Conservation (phyloP, 1,140 invertebrate genomes). For the Goniozus legneri region DNA sequence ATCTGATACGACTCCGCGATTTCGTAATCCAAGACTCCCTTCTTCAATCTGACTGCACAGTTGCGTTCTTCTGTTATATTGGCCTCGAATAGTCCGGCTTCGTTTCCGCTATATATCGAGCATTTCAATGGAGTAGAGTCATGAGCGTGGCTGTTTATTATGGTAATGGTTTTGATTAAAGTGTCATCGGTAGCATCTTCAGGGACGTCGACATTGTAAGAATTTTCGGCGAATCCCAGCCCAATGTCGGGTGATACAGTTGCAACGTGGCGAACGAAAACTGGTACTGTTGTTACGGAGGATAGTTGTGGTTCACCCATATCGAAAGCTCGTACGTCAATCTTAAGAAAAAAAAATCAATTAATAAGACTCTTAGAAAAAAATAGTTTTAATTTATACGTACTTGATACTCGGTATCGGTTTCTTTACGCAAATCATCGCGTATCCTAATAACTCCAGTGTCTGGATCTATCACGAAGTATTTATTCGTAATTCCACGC, state of each 20-base stretch:
- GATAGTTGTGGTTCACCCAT: constrained; percentile 79
- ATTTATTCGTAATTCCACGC: constrained; percentile 72
- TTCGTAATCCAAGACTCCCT: constrained; percentile 72
- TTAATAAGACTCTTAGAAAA: not conserved
- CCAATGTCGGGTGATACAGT: constrained; percentile 66
- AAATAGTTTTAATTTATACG: not conserved
- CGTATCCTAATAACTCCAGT: constrained; percentile 73
- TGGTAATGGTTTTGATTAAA: constrained; percentile 68
- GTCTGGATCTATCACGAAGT: constrained; percentile 84
- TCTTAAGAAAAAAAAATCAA: constrained; percentile 28
- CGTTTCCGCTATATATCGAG: constrained; percentile 69
- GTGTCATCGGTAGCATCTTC: constrained; percentile 71
- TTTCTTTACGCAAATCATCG: constrained; percentile 80
- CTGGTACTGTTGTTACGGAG: constrained; percentile 72
- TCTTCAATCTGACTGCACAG: constrained; percentile 70
- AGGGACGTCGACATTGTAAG: constrained; percentile 74
- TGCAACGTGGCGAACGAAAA: constrained; percentile 79
- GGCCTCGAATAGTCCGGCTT: constrained; percentile 67
- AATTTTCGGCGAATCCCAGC: constrained; percentile 77
- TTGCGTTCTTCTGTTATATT: constrained; percentile 73
- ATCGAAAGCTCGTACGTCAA: constrained; percentile 84
- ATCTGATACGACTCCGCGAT: constrained; percentile 67
- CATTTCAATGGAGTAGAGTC: constrained; percentile 70
- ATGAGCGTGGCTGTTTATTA: constrained; percentile 68
- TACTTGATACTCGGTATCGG: constrained; percentile 79